A percentile compares a stretch with the other conserved stretches of the same genome.
Evolutionary conservation across 2,888 invertebrate genomes (phyloP).

Genomic region (Patella caerulea): DNA sequence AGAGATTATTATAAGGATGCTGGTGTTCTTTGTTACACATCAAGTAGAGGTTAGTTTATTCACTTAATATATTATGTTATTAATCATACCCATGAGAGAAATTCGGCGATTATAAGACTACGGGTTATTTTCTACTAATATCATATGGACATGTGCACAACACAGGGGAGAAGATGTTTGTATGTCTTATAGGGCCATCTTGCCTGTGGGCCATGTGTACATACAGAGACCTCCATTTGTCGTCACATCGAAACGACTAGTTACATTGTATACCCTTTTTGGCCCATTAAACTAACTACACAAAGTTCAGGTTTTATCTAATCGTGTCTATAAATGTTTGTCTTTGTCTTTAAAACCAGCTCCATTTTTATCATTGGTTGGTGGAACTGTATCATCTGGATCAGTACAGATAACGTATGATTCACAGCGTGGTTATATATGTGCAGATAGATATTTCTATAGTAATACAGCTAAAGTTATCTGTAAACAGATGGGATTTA

Average conservation of each 20-base stretch:
- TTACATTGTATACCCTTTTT: too few species aligned
- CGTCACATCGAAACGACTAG: too few species aligned
- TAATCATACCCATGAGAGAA: too few species aligned
- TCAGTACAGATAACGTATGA: constrained; percentile 49
- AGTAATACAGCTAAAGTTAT: constrained; percentile 78
- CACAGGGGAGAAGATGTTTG: too few species aligned
- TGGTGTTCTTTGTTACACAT: constrained; percentile 47
- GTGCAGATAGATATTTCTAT: constrained; percentile 77
- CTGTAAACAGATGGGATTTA: constrained; percentile 54
- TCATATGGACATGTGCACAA: too few species aligned
- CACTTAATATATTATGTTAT: not conserved
- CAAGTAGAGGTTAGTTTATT: constrained; percentile 8
- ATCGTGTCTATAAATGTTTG: not conserved
- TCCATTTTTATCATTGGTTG: constrained; percentile 44
- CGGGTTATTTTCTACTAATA: too few species aligned
- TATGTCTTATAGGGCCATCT: too few species aligned
- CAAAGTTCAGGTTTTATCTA: too few species aligned
- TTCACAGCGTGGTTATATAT: constrained; percentile 45
- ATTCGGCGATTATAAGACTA: too few species aligned
- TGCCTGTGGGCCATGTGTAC: too few species aligned
- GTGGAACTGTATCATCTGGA: constrained; percentile 43
- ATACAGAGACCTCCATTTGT: too few species aligned
- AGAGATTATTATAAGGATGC: constrained; percentile 49
- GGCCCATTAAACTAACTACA: too few species aligned
- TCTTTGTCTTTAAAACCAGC: constrained; percentile 32